Conservation (phyloP, 2,113 vertebrate genomes). For the Eulemur macaco region DNA sequence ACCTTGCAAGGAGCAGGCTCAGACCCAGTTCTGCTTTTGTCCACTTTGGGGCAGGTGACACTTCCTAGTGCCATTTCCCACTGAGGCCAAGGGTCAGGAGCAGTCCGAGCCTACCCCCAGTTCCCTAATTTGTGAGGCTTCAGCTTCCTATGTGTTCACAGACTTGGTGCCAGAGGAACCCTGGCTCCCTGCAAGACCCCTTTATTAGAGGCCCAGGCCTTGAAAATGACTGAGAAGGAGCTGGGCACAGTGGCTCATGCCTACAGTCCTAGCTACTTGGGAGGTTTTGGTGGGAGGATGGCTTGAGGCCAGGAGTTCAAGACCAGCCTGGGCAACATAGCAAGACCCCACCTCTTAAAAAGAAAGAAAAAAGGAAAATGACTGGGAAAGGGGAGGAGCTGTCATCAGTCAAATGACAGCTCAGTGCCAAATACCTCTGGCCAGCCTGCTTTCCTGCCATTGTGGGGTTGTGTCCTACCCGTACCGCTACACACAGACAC, state of each 20-base stretch:
- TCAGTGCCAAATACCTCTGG: rapidly evolving
- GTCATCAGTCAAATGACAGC: neutral
- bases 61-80: neutral
- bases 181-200: neutral
- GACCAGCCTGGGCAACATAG: no score
- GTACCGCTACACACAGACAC: neutral
- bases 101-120: neutral
- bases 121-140: neutral
- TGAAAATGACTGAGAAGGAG: neutral
- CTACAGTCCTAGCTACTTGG: no score
- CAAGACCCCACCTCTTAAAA: no score
- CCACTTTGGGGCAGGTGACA: neutral
- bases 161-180: neutral
- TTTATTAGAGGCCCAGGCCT: neutral
- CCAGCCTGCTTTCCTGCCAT: neutral
- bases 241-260: no score
- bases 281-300: no score
- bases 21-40: conserved; percentile 18
- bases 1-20: neutral
- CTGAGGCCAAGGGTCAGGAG: neutral
- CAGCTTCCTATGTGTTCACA: neutral
- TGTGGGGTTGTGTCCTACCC: no score
- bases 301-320: no score
- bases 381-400: neutral
- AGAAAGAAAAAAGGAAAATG: no score